Percentiles rank a stretch among this genome's conserved stretches.
Conservation (phyloP, 2,888 invertebrate genomes). For the Homarus gammarus region DNA sequence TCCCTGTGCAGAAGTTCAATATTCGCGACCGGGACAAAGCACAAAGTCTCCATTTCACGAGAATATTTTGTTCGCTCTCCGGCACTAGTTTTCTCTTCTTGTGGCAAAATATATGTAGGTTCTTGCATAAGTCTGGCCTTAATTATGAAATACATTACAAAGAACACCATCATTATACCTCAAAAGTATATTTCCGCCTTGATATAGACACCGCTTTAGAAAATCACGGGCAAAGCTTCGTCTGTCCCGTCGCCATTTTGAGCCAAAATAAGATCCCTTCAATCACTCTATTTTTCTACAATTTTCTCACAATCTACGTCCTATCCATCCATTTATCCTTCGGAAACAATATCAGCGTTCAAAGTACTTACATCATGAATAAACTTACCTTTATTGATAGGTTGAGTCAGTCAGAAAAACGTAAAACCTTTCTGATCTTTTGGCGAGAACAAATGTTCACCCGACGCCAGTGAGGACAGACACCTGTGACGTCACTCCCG, state of each 20-base stretch:
- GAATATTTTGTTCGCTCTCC: slow-evolving; percentile 66
- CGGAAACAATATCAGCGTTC: neutral
- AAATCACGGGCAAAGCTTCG: slow-evolving; percentile 41
- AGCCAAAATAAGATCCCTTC: slow-evolving; percentile 72
- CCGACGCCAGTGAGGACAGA: slow-evolving; percentile 38
- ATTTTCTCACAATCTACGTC: neutral
- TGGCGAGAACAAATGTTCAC: slow-evolving; percentile 71
- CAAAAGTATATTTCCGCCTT: neutral
- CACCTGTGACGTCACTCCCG: slow-evolving; percentile 33
- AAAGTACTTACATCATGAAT: neutral
- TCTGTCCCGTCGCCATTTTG: slow-evolving; percentile 63
- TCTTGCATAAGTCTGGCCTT: neutral
- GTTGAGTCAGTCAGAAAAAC: neutral
- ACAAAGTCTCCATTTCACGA: slow-evolving; percentile 64
- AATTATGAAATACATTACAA: neutral
- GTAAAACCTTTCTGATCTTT: slow-evolving; percentile 36
- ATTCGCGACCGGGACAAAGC: slow-evolving; percentile 58
- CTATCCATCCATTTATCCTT: neutral
- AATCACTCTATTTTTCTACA: slow-evolving; percentile 6
- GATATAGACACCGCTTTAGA: slow-evolving; percentile 17
- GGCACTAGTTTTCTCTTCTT: neutral
- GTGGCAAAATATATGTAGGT: neutral
- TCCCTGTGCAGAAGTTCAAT: slow-evolving; percentile 42
- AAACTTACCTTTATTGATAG: slow-evolving; percentile 11
- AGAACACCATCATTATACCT: neutral